Percentiles rank a stretch among this genome's conserved stretches.
phyloP scores from a whole-genome alignment of 2,888 invertebrate genomes.

The Tuta absoluta region DNA sequence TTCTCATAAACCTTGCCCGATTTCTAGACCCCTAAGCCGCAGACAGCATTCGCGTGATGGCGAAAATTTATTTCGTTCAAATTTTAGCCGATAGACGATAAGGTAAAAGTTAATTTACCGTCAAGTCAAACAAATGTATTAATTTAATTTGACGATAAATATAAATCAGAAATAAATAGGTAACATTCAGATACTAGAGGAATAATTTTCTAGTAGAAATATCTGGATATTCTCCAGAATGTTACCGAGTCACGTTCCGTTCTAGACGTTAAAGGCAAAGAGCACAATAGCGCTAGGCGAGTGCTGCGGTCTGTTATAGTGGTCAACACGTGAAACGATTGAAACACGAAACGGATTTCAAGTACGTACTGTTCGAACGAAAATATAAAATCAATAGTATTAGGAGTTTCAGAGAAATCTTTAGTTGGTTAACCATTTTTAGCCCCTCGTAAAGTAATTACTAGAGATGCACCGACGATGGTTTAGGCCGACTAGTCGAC shows the following conservation, averaged over 20 bases:
- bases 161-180: not conserved
- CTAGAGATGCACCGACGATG: too few relatives aligned
- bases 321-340: constrained; percentile 15
- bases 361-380: not conserved
- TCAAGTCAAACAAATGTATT: too few relatives aligned
- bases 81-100: not conserved
- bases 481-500: too few relatives aligned
- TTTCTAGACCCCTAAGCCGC: constrained; percentile 1
- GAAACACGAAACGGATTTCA: constrained; percentile 15
- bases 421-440: not conserved
- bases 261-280: not conserved
- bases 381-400: constrained; percentile 7
- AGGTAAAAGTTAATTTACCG: not conserved
- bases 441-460: too few relatives aligned
- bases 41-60: not conserved
- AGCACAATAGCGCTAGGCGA: constrained; percentile 5
- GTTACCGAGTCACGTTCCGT: constrained; percentile 2
- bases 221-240: not conserved
- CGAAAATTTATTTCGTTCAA: not conserved
- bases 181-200: not conserved
- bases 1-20: constrained; percentile 6
- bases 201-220: not conserved
- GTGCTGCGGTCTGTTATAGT: constrained; percentile 1
- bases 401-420: not conserved
- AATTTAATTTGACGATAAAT: too few relatives aligned